Percentiles rank a stretch among this genome's conserved stretches.
These are phyloP conservation scores for Rhinophrynus dorsalis DNA, from an alignment of 2,797 vertebrate genomes.

Conservation along the genomic window DNA sequence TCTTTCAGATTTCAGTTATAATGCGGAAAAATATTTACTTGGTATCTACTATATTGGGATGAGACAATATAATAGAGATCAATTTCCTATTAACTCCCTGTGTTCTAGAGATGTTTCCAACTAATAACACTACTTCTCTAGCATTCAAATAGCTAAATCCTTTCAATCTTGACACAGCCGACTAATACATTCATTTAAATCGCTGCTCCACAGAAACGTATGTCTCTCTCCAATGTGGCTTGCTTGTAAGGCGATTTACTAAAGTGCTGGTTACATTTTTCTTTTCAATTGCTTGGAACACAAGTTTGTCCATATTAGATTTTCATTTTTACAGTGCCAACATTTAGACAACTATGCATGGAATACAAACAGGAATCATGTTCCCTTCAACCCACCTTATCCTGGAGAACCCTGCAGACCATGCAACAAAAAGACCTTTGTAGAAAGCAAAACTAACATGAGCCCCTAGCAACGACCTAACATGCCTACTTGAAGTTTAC, in stretches of 20 bases:
- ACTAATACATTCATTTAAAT: neutral
- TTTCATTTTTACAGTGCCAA: neutral
- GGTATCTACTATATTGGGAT: too few species aligned
- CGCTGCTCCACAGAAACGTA: neutral
- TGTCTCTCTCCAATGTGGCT: neutral
- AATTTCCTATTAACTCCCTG: too few species aligned
- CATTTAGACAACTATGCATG: slow-evolving; percentile 28
- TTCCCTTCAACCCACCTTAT: slow-evolving; percentile 66
- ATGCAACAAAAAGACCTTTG: slow-evolving; percentile 81
- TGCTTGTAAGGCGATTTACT: neutral
- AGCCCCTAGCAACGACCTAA: slow-evolving; percentile 67
- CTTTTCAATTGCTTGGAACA: neutral
- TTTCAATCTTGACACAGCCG: neutral
- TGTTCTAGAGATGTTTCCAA: too few species aligned
- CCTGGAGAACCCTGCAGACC: slow-evolving; percentile 80
- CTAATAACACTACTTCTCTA: too few species aligned
- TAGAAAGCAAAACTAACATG: slow-evolving; percentile 64
- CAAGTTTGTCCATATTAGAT: neutral
- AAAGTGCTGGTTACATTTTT: neutral
- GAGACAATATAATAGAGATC: too few species aligned
- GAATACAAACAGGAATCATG: slow-evolving; percentile 32
- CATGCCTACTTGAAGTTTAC: slow-evolving; percentile 64
- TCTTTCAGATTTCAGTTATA: too few species aligned
- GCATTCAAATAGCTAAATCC: too few species aligned
- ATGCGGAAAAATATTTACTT: too few species aligned